Evolutionary conservation across 2,888 invertebrate species (phyloP), one percentile per base, ranked within the genome.

Genomic region (Cryptus armator): DNA sequence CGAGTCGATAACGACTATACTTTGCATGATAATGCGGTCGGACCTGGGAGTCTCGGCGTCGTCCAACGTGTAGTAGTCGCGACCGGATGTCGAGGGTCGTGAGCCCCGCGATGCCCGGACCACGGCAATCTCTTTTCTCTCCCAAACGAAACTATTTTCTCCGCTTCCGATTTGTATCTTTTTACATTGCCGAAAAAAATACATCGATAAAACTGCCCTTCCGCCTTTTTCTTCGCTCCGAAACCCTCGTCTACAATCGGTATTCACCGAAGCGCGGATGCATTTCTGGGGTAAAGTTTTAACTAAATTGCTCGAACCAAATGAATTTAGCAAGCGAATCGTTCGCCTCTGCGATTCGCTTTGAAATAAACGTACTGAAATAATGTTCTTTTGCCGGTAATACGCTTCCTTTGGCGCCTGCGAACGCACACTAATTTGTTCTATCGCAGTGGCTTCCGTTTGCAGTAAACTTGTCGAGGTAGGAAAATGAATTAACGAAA

Each of bases 11-110:
- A 74, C 48, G 81, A 72, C 68, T 76, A 51, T 68, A 66, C 51
- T 84, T 84, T 74, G 84, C 81, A 81, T 70, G 74, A 84, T 78
- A 84, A 84, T 77, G 56, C 59, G 59, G 72, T 32, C 51, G 82
- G 46, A 74, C 46, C 19, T 48, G 70, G 44, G 43, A 46, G 72
- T 43, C 44, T 37, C 67, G 51, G 46, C 53, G 56, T 72, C 76
- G 80, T 84, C 71, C 79, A 64, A 44, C 59, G 44, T 62, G 59
- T 76, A 24, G 24, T 24, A 59, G 70, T 74, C 44, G 70, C 72
- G 51, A 81, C 84, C 84, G 84, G 84, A 84, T 78, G 81, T 84
- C 72, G 81, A 84, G 78, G 84, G 78, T 84, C 81, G 81, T 67
- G 62, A 75, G 79, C 70, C 81, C 77, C 59, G 71, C 12, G 48